Base-by-base conservation (phyloP, 2,797 vertebrate genomes). In the Calcarius lapponicus region DNA sequence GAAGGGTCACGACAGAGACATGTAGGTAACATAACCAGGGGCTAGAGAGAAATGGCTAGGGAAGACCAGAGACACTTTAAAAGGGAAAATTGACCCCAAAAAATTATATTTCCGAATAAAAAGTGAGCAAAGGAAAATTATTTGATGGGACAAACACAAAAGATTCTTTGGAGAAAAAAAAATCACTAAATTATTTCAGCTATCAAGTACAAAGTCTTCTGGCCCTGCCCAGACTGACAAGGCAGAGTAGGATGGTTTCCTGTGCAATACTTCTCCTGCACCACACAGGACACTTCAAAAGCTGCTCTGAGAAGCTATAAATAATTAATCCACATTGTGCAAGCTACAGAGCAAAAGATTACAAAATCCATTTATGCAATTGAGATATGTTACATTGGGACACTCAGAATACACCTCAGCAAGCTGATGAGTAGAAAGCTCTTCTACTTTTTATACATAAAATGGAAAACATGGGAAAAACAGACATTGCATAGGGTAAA, bases 271-370 rank as follows among this genome's bases (percentile, higher is more conserved):
- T 72, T 74, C 51, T 92, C 51, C 51, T 76, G 64, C 45, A 57
- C 40, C 70, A 42, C 72, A 76, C 5, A 66, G 56, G 60, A 67
- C 38, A 80, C 86, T 90, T 75, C 73, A 84, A 82, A 19, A 82
- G 36, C 90, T 83, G 72, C 69, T 78, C 86, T 34, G 40, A 76
- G 67, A 93, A 87, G 74, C 45, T 82, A 87, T 64, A 93, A 97
- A 95, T 97, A 74, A 97, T 97, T 97, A 93, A 92, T 87, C 56
- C 21, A 50, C 25, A 20, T 84, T 95, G 88, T 51, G 80, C 93
- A 96, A 94, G 83, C 25, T 85, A 74, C 45, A 82, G 45, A 57
- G 74, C 60, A 93, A 88, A 93, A 93, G 45, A 95, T 95, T 96
- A 82, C 93, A 89, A 95, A 95, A 96, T 54, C 53, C 25, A 65